Evolutionary conservation across 2,797 vertebrate species (phyloP).

Genomic region (Malacoctenus gilli): DNA sequence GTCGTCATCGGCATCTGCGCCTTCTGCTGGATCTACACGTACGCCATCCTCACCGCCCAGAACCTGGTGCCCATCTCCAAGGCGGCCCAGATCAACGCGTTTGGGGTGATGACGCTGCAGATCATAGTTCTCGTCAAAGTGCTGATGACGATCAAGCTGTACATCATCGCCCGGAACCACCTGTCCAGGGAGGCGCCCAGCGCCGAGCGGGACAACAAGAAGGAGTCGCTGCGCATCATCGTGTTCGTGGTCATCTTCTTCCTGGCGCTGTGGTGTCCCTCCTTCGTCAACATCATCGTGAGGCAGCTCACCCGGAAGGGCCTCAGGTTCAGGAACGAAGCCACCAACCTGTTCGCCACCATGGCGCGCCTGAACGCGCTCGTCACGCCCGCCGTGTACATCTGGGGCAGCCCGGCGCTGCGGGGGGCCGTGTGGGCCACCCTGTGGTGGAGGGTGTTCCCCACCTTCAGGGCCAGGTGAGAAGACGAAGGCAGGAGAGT

Average conservation of each 20-base stretch:
- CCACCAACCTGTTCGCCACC: slow-evolving; percentile 80
- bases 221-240: slow-evolving; percentile 82
- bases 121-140: slow-evolving; percentile 79
- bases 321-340: slow-evolving; percentile 79
- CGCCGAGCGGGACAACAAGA: slow-evolving; percentile 77
- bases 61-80: slow-evolving; percentile 77
- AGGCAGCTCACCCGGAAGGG: slow-evolving; percentile 70
- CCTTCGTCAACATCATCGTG: slow-evolving; percentile 81
- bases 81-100: slow-evolving; percentile 80
- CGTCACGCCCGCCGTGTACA: slow-evolving; percentile 79
- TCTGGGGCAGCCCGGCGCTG: slow-evolving; percentile 83
- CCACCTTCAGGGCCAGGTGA: slow-evolving; percentile 32
- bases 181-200: slow-evolving; percentile 75
- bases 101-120: slow-evolving; percentile 80
- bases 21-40: slow-evolving; percentile 83
- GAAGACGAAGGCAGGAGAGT: too few relatives aligned
- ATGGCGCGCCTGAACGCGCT: slow-evolving; percentile 82
- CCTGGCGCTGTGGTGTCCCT: slow-evolving; percentile 81
- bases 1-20: slow-evolving; percentile 72
- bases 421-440: slow-evolving; percentile 70
- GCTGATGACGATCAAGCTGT: slow-evolving; percentile 82
- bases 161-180: slow-evolving; percentile 80
- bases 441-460: slow-evolving; percentile 68
- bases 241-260: slow-evolving; percentile 83
- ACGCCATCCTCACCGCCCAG: slow-evolving; percentile 76